Evolutionary conservation across 2,113 vertebrate genomes (phyloP).

Genomic region (Heterotilapia buettikoferi): DNA sequence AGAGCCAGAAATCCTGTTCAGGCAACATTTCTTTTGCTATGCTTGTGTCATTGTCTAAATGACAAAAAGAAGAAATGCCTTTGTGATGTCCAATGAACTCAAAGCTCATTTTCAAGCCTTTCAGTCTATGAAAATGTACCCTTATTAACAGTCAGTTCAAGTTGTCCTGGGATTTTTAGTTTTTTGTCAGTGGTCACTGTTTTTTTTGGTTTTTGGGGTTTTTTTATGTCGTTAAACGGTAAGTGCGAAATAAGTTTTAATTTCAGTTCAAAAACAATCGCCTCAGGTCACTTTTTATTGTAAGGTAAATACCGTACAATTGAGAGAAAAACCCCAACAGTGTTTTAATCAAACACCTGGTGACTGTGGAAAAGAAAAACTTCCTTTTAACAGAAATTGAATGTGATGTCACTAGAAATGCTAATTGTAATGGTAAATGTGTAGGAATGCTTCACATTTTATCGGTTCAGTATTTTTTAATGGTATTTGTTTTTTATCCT

Average conservation of each 20-base stretch:
- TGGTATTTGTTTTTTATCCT: neutral
- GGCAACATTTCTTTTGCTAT: neutral
- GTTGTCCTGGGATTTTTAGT: neutral
- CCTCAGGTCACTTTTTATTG: neutral
- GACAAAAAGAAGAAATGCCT: neutral
- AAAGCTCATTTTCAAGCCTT: neutral
- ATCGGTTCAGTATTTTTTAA: neutral
- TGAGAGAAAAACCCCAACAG: neutral
- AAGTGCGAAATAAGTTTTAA: constrained; percentile 15
- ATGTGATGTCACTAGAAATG: neutral
- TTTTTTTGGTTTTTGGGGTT: neutral
- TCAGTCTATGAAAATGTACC: neutral
- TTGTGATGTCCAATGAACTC: neutral
- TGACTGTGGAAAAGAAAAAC: neutral
- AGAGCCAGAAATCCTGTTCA: constrained; percentile 5
- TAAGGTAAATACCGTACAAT: neutral
- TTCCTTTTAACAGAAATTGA: neutral
- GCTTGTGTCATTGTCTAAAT: constrained; percentile 20
- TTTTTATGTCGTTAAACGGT: constrained; percentile 32
- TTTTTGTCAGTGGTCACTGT: constrained; percentile 26
- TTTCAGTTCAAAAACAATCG: neutral
- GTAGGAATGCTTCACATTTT: neutral
- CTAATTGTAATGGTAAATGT: neutral
- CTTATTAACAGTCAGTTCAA: neutral
- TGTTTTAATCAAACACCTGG: neutral